Base-by-base conservation (phyloP, 2,797 vertebrate species). In the Pseudopleuronectes americanus region DNA sequence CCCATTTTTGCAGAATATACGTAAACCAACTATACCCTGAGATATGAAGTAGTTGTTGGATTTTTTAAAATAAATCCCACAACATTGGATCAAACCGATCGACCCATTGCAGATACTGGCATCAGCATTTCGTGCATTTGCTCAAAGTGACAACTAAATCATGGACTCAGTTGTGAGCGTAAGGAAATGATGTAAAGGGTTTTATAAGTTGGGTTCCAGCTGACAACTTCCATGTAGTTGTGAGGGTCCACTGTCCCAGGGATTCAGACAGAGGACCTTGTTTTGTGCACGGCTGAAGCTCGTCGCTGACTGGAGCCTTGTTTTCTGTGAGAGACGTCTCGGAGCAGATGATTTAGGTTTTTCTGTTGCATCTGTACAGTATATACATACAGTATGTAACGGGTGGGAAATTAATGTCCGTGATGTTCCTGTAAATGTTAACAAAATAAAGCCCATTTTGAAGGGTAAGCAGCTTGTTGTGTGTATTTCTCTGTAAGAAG, bases 361-460 rank as follows among this genome's bases (percentile, higher is more conserved):
- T 75, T 82, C 80, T 89, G 85, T 93, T 88, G 87, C 89, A 90
- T 92, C 90, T 93, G 89, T 95, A 89, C 86, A 91, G 87, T 93
- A 77, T 86, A 82, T 86, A 92, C 86, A 83, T 85, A 54, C 52
- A 54, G 57, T 58, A 84, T 91, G 89, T 90, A 88, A 92, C 84
- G 70, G 89, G 86, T 93, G 91, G 90, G 19, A 88, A 87, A 84
- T 92, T 91, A 90, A 92, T 94, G 92, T 94, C 90, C 86, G 93
- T 94, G 91, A 91, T 92, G 92, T 95, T 94, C 90, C 90, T 91
- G 87, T 95, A 89, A 91, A 93, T 94, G 91, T 94, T 93, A 91
- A 93, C 91, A 86, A 90, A 95, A 95, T 94, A 94, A 95, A 95
- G 83, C 83, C 86, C 79, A 55, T 93, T 95, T 94, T 93, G 82